Evolutionary conservation across 1,140 invertebrate genomes (phyloP), one percentile per base, ranked within the genome.

Genomic region (Brachystomella parvula): DNA sequence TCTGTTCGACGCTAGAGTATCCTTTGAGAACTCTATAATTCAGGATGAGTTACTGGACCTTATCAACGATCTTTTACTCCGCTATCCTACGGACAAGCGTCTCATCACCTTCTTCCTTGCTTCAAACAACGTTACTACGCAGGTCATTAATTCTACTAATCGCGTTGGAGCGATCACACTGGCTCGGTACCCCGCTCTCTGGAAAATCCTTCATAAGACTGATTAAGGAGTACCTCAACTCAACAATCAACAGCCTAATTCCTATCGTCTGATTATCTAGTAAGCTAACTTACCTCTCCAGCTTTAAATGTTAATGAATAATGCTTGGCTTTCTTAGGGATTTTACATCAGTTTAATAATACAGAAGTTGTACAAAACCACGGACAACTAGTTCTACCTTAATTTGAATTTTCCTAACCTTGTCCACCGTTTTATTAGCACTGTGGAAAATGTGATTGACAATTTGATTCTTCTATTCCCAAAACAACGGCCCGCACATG

Each of bases 401-500:
- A n/a, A n/a, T n/a, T n/a, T n/a, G n/a, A n/a, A n/a, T n/a, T n/a
- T n/a, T n/a, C n/a, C n/a, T n/a, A n/a, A n/a, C n/a, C n/a, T n/a
- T n/a, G n/a, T n/a, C n/a, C n/a, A n/a, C n/a, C n/a, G n/a, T n/a
- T 39, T 39, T 31, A 26, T 31, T 49, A 62, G 32, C 71, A 72
- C 19, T 69, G 64, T 3, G 71, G 66, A 66, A 68, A 72, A 32
- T 68, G 35, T 47, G 49, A 21, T 31, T 61, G 39, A 32, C 71
- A 72, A 60, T 72, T 72, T 17, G 65, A 56, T 60, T 72, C 68
- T 26, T 44, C 65, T 2, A 67, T 32, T 31, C 71, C 71, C 19
- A 66, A 47, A 28, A 68, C 12, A 49, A 72, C 63, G 24, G 68
- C 68, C 35, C 63, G 35, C 3, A 72, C 30, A 30, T 72, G 65